phyloP scores from a whole-genome alignment of 2,113 vertebrate species.

The Archocentrus centrarchus region DNA sequence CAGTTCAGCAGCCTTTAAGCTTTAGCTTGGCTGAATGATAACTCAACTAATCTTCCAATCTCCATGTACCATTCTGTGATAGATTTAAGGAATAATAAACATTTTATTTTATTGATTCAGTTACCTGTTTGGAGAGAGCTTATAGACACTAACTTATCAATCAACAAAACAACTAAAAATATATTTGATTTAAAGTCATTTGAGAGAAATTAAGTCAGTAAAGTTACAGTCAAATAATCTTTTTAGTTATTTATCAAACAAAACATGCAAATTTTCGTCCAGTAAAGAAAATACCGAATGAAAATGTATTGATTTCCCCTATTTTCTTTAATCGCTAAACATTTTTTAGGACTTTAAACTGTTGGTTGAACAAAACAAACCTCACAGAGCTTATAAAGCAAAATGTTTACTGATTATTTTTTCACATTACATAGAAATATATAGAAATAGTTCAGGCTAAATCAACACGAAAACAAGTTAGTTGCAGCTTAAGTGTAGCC shows the following conservation, averaged over 20 bases:
- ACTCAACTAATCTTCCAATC: not conserved
- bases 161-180: not conserved
- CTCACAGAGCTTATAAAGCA: not conserved
- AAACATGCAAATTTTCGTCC: not conserved
- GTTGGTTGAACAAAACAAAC: not conserved
- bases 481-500: not conserved
- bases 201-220: not conserved
- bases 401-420: not conserved
- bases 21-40: not conserved
- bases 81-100: not conserved
- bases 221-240: not conserved
- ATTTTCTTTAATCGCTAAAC: not conserved
- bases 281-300: not conserved
- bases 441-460: not conserved
- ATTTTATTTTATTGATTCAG: not conserved
- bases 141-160: not conserved
- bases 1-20: not conserved
- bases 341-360: not conserved
- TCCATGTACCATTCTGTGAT: not conserved
- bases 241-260: not conserved
- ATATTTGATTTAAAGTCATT: not conserved
- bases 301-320: not conserved
- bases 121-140: not conserved
- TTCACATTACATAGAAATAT: not conserved
- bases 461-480: not conserved